Conservation (phyloP, 2,888 invertebrate genomes). For the Tanytarsus gracilentus region DNA sequence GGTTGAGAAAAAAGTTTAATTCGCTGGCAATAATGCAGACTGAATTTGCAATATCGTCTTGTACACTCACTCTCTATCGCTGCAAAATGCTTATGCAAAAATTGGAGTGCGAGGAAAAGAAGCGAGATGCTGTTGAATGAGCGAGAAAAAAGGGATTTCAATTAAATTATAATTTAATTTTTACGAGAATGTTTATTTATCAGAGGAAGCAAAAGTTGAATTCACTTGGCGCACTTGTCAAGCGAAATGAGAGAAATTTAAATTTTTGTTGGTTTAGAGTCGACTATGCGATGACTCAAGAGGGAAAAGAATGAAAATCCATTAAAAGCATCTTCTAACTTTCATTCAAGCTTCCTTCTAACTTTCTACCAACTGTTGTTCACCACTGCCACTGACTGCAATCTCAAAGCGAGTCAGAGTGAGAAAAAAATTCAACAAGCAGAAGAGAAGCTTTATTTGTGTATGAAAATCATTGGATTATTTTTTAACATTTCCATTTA, state of each 20-base stretch:
- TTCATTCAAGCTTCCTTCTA: too few relatives aligned
- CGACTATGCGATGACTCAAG: conserved; percentile 7
- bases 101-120: not conserved
- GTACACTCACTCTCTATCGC: not conserved
- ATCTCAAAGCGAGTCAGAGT: not conserved
- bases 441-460: conserved; percentile 7
- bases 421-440: not conserved
- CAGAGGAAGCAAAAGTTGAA: not conserved
- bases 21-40: conserved; percentile 8
- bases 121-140: conserved; percentile 9
- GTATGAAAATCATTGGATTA: conserved; percentile 21
- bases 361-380: conserved; percentile 2
- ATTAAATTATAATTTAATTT: conserved; percentile 28
- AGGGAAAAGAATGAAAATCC: conserved; percentile 10
- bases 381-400: not conserved
- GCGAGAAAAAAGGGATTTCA: conserved; percentile 16
- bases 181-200: conserved; percentile 28
- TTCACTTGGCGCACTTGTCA: not conserved
- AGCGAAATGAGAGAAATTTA: conserved; percentile 1
- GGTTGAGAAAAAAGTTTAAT: not conserved
- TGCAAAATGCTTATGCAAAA: conserved; percentile 1
- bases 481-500: conserved; percentile 27
- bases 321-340: too few relatives aligned
- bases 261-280: conserved; percentile 15
- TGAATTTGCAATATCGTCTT: conserved; percentile 6